Evolutionary conservation across 2,888 invertebrate genomes (phyloP), one percentile per base, ranked within the genome.

Genomic region (Chaetoderma sp.): DNA sequence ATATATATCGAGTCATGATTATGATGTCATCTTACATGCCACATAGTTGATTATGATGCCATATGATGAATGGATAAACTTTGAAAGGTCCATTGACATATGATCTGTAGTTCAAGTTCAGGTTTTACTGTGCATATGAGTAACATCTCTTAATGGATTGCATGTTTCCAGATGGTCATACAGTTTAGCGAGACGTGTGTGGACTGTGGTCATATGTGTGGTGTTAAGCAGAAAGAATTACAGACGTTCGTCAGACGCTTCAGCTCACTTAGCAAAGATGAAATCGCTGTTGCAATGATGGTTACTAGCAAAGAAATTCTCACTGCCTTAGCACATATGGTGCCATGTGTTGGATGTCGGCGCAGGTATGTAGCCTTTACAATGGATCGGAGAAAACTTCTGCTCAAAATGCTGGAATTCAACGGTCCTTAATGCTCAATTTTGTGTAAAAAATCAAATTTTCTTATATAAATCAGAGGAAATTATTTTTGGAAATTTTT

Each of bases 111-210:
- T n/a, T n/a, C n/a, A n/a, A n/a, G n/a, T n/a, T n/a, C n/a, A n/a
- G n/a, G n/a, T n/a, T n/a, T n/a, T n/a, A n/a, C n/a, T n/a, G n/a
- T n/a, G n/a, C n/a, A n/a, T n/a, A n/a, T n/a, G n/a, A n/a, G n/a
- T n/a, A n/a, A n/a, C n/a, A n/a, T n/a, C n/a, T n/a, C n/a, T n/a
- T n/a, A n/a, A n/a, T n/a, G n/a, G n/a, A n/a, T n/a, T n/a, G n/a
- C n/a, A n/a, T n/a, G n/a, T n/a, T n/a, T n/a, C n/a, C 76, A 96
- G 96, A 93, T 96, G 93, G 91, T 96, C 76, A 94, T 96, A 92
- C 95, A 96, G 88, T 90, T 96, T 83, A 93, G 92, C 86, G 92
- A 92, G 81, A 92, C 93, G 87, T 94, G 94, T 78, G 89, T 94
- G 69, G 92, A 94, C 76, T 93, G 93, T 88, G 94, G 94, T 87